Base-by-base conservation (phyloP, 2,888 invertebrate species). In the Cephus nigrinus region DNA sequence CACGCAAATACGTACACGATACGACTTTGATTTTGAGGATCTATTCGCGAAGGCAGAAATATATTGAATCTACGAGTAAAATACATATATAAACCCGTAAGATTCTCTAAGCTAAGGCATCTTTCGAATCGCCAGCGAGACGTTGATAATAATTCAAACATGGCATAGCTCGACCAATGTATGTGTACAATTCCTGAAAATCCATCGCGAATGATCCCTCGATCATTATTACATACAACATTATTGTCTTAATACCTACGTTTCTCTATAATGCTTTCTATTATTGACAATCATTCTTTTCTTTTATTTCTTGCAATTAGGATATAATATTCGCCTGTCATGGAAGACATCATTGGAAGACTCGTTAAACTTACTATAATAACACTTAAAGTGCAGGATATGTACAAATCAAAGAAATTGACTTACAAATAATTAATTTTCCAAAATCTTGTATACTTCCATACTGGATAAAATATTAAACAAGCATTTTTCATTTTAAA, bases 311-410 rank as follows among this genome's bases (percentile, higher is more conserved):
- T 55, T 55, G 55, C 23, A 9, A 55, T 55, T 15, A 55, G 23
- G 23, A 55, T 55, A 55, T 55, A 55, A 55, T 23, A 55, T 9
- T 55, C 55, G 55, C 23, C 55, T 23, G 55, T 55, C 55, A 23
- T 90, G 89, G 88, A 88, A 90, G 88, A 89, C 89, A 88, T 89
- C 84, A 82, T 82, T 87, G 86, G 90, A 89, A 89, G 88, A 90
- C 87, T 86, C 81, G 80, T 79, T 86, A 55, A 23, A 55, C 55
- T 84, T 82, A 76, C 69, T 31, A 68, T 77, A 78, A 74, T 33
- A 74, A 74, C 35, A 80, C 78, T 83, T 81, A 68, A 84, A 71
- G 71, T 71, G 71, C 71, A 71, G 31, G 71, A 33, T 71, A 71
- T 32, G 1, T 23, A 23, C 0, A 71, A 33, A 71, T 23, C 15